These are phyloP conservation scores for Julus scandinavius DNA, from an alignment of 2,888 invertebrate genomes.

Conservation along the genomic window DNA sequence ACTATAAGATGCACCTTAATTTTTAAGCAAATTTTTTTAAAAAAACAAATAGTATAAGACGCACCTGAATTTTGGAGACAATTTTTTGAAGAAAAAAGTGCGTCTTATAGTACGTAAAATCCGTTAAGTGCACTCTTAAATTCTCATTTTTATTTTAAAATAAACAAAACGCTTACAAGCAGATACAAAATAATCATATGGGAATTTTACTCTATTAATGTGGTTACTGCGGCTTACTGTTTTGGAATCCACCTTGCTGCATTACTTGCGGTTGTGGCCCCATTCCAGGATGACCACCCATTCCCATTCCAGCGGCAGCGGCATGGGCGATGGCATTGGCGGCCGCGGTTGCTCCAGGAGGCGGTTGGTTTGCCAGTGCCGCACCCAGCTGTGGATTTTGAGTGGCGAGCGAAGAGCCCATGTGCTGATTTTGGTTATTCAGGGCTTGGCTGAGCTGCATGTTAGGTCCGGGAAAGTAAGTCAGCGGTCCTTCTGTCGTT, in stretches of 20 bases:
- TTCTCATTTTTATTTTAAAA: too few species aligned
- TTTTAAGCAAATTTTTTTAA: too few species aligned
- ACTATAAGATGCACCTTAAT: too few species aligned
- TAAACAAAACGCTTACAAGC: too few species aligned
- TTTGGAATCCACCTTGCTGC: constrained; percentile 44
- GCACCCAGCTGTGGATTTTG: constrained; percentile 55
- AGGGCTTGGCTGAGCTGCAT: constrained; percentile 53
- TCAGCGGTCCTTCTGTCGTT: constrained; percentile 50
- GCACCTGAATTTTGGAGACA: too few species aligned
- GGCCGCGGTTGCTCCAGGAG: neutral
- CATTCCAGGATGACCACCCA: constrained; percentile 57
- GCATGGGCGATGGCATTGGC: constrained; percentile 35
- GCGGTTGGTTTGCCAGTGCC: constrained; percentile 52
- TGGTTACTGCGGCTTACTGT: neutral
- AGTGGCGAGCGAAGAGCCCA: constrained; percentile 47
- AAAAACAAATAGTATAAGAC: too few species aligned
- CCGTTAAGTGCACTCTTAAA: too few species aligned
- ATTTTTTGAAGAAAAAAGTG: too few species aligned
- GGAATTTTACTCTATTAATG: too few species aligned
- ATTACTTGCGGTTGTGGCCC: constrained; percentile 5
- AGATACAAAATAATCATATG: too few species aligned
- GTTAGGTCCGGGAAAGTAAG: constrained; percentile 54
- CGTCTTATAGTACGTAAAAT: too few species aligned
- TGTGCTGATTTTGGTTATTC: constrained; percentile 48
- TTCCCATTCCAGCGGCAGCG: constrained; percentile 15